These are phyloP conservation scores for Tryphoninae sp. DNA, from an alignment of 2,888 invertebrate genomes.

Conservation along the genomic window DNA sequence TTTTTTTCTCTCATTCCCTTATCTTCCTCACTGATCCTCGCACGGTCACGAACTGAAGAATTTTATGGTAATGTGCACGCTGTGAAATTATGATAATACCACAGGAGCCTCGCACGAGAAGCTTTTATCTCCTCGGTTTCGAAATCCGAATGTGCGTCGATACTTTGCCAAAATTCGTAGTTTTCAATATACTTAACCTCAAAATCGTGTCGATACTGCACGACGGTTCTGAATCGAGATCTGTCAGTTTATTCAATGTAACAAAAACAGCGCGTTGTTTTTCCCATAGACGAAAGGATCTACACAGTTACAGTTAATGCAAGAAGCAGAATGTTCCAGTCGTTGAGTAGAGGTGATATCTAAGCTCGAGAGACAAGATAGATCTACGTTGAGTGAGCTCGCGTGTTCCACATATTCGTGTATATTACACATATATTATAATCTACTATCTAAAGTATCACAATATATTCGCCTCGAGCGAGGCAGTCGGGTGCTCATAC, in stretches of 20 bases:
- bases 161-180: not conserved
- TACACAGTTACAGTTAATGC: not conserved
- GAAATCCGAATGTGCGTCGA: not conserved
- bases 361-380: slow-evolving; percentile 41
- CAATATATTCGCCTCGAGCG: slow-evolving; percentile 24
- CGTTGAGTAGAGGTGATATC: slow-evolving; percentile 2
- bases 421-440: slow-evolving; percentile 15
- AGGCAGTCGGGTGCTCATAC: slow-evolving; percentile 51
- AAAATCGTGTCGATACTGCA: no score
- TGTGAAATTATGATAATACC: slow-evolving; percentile 40
- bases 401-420: slow-evolving; percentile 48
- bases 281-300: not conserved
- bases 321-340: slow-evolving; percentile 1
- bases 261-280: not conserved
- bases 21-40: slow-evolving; percentile 22
- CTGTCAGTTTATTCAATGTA: no score
- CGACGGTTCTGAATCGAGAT: no score
- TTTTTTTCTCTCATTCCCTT: not conserved
- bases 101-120: not conserved
- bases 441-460: slow-evolving; percentile 20
- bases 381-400: slow-evolving; percentile 54
- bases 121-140: not conserved
- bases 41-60: slow-evolving; percentile 28
- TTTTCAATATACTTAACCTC: not conserved
- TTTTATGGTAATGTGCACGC: slow-evolving; percentile 36